A percentile compares a stretch with the other conserved stretches of the same genome.
Evolutionary conservation across 2,113 vertebrate species (phyloP).

Genomic region (Synchiropus splendidus): DNA sequence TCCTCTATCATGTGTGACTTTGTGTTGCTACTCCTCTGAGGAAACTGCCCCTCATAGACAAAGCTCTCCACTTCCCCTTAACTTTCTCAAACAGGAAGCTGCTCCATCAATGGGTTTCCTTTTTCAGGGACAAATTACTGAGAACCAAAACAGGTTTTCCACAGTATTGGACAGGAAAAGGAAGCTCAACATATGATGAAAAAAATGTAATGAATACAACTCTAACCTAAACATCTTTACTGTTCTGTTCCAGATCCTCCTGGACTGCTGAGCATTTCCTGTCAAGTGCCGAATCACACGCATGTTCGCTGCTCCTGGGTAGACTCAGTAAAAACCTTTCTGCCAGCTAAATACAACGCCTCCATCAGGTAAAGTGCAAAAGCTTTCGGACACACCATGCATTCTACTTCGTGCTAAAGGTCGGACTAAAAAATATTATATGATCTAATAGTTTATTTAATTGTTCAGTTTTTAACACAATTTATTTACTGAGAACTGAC

Average conservation of each 20-base stretch:
- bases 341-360: constrained; percentile 60
- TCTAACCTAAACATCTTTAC: no score
- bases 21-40: constrained; percentile 20
- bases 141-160: constrained; percentile 19
- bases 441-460: no score
- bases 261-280: constrained; percentile 56
- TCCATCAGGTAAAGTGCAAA: constrained; percentile 48
- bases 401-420: no score
- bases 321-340: constrained; percentile 45
- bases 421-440: no score
- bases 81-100: constrained; percentile 47
- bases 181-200: no score
- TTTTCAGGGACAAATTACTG: constrained; percentile 4
- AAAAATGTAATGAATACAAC: no score
- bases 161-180: constrained; percentile 3
- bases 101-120: constrained; percentile 37
- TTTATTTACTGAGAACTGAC: no score
- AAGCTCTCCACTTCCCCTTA: constrained; percentile 43
- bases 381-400: no score
- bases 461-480: no score
- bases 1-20: no score
- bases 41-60: constrained; percentile 24
- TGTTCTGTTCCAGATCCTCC: constrained; percentile 51
- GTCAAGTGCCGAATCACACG: constrained; percentile 58
- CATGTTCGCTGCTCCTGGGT: constrained; percentile 61